A percentile compares a stretch with the other conserved stretches of the same genome.
These are phyloP conservation scores for Microtus richardsoni DNA, from an alignment of 2,113 vertebrate species.

Conservation along the genomic window DNA sequence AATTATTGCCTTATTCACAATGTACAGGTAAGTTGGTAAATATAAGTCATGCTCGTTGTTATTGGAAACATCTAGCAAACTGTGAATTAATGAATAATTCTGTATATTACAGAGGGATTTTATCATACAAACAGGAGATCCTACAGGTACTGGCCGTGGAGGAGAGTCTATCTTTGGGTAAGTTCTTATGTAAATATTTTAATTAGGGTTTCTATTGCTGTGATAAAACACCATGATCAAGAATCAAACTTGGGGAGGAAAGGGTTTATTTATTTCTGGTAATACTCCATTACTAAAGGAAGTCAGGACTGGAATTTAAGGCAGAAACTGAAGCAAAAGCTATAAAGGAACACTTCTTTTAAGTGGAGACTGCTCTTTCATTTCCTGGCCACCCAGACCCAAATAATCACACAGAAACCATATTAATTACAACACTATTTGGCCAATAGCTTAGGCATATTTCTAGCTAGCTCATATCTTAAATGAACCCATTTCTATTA, in stretches of 20 bases:
- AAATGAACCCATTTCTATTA: too few species aligned
- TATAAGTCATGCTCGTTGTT: slow-evolving; percentile 29
- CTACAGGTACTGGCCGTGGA: slow-evolving; percentile 95
- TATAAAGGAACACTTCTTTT: neutral
- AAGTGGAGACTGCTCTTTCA: too few species aligned
- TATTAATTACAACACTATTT: too few species aligned
- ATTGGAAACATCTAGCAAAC: slow-evolving; percentile 12
- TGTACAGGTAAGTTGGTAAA: slow-evolving; percentile 93
- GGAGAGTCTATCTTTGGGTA: slow-evolving; percentile 97
- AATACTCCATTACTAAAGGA: neutral
- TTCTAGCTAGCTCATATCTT: too few species aligned
- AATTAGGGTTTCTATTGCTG: neutral
- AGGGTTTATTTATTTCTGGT: neutral
- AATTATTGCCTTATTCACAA: slow-evolving; percentile 98
- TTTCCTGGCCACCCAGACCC: too few species aligned
- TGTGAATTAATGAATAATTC: slow-evolving; percentile 21
- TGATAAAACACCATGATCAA: neutral
- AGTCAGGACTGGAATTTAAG: too few species aligned
- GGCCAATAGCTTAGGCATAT: too few species aligned
- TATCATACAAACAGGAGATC: slow-evolving; percentile 97
- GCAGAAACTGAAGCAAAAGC: neutral
- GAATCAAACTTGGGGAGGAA: neutral
- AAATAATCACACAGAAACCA: too few species aligned
- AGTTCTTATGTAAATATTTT: slow-evolving; percentile 70
- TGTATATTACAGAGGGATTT: slow-evolving; percentile 92